Evolutionary conservation across 2,113 vertebrate genomes (phyloP).

Genomic region (Irena cyanogastra): DNA sequence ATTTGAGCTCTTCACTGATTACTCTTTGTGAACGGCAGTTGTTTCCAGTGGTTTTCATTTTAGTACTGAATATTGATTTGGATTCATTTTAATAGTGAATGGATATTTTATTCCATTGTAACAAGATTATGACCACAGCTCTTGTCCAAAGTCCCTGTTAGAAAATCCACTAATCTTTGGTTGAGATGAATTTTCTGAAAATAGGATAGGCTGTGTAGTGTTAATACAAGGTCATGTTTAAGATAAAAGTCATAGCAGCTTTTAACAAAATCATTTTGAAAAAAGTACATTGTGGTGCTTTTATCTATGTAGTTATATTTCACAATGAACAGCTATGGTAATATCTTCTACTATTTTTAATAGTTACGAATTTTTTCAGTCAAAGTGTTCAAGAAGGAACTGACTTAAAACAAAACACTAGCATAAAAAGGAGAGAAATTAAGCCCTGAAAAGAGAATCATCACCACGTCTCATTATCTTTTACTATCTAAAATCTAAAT

Average conservation of each 20-base stretch:
- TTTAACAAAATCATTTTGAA: neutral
- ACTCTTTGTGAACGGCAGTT: neutral
- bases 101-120: conserved; percentile 21
- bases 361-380: neutral
- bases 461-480: neutral
- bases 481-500: neutral
- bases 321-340: neutral
- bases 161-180: neutral
- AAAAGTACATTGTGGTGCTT: neutral
- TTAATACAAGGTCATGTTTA: neutral
- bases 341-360: neutral
- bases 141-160: neutral
- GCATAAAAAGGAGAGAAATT: neutral
- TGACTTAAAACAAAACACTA: neutral
- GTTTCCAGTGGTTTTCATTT: conserved; percentile 8
- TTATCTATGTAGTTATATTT: neutral
- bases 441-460: neutral
- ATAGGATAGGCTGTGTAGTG: neutral
- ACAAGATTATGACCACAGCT: neutral
- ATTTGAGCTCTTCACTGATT: neutral
- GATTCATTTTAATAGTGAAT: conserved; percentile 24
- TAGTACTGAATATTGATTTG: neutral
- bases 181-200: neutral
- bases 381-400: neutral
- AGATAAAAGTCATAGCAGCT: neutral